phyloP scores from a whole-genome alignment of 2,888 invertebrate genomes.

The Erynnis tages region DNA sequence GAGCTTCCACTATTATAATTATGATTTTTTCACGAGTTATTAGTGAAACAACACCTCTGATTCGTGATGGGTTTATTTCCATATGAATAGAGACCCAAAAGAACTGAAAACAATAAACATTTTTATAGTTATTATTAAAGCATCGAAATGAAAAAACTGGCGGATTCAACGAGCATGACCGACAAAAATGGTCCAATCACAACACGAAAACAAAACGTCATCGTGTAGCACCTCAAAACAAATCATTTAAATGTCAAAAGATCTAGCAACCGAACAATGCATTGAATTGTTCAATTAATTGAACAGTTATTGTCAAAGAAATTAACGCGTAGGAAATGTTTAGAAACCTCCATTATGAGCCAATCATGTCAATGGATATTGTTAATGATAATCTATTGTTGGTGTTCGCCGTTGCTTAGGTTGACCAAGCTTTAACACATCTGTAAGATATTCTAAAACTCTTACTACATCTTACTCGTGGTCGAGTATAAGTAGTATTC shows the following conservation, averaged over 20 bases:
- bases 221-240: slow-evolving; percentile 19
- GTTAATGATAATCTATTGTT: slow-evolving; percentile 28
- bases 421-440: not conserved
- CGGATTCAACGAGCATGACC: slow-evolving; percentile 3
- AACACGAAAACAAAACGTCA: slow-evolving; percentile 15
- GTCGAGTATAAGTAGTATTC: too few relatives aligned
- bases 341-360: slow-evolving; percentile 25
- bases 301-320: slow-evolving; percentile 27
- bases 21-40: too few relatives aligned
- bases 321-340: slow-evolving; percentile 23
- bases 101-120: too few relatives aligned
- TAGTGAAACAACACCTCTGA: too few relatives aligned
- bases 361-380: slow-evolving; percentile 23
- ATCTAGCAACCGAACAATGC: slow-evolving; percentile 18
- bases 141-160: not conserved
- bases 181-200: slow-evolving; percentile 13
- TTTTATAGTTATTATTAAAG: too few relatives aligned
- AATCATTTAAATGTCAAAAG: slow-evolving; percentile 14
- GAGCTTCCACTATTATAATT: too few relatives aligned
- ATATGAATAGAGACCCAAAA: too few relatives aligned
- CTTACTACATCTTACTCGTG: too few relatives aligned
- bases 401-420: slow-evolving; percentile 1
- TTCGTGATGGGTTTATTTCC: too few relatives aligned
- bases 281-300: slow-evolving; percentile 25
- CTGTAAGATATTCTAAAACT: not conserved